phyloP scores from a whole-genome alignment of 2,797 vertebrate species.

The Tauraco hartlaubi region DNA sequence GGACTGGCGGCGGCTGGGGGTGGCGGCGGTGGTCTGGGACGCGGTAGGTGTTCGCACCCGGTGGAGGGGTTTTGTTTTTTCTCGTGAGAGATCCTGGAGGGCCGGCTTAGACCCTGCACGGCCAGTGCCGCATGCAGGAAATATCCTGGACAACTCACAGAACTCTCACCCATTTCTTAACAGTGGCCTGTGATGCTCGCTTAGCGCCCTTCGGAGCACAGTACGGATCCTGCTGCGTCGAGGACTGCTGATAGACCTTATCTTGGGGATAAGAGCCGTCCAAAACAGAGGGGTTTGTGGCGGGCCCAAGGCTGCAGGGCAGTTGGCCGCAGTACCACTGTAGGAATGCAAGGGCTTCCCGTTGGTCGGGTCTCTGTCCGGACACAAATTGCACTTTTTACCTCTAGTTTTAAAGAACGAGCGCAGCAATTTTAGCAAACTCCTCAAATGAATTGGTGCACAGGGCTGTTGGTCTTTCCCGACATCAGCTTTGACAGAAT shows the following conservation, averaged over 20 bases:
- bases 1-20: slow-evolving; percentile 92
- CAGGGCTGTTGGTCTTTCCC: background rate
- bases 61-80: too few species aligned
- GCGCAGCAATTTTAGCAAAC: background rate
- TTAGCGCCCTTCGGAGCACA: background rate
- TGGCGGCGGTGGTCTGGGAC: slow-evolving; percentile 96
- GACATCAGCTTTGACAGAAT: background rate
- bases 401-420: background rate
- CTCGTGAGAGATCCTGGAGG: background rate
- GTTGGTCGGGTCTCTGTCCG: rapidly evolving
- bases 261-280: background rate
- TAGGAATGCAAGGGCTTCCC: background rate
- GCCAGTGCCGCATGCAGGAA: background rate
- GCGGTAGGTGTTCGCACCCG: slow-evolving; percentile 91
- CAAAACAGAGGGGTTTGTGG: background rate
- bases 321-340: rapidly evolving
- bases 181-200: background rate
- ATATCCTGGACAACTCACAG: rapidly evolving
- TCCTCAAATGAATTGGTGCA: background rate
- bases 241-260: background rate
- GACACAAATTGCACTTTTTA: background rate
- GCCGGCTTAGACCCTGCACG: background rate
- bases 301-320: background rate
- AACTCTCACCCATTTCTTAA: background rate
- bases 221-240: background rate